phyloP scores from a whole-genome alignment of 2,113 vertebrate genomes.

The Xiphophorus maculatus region DNA sequence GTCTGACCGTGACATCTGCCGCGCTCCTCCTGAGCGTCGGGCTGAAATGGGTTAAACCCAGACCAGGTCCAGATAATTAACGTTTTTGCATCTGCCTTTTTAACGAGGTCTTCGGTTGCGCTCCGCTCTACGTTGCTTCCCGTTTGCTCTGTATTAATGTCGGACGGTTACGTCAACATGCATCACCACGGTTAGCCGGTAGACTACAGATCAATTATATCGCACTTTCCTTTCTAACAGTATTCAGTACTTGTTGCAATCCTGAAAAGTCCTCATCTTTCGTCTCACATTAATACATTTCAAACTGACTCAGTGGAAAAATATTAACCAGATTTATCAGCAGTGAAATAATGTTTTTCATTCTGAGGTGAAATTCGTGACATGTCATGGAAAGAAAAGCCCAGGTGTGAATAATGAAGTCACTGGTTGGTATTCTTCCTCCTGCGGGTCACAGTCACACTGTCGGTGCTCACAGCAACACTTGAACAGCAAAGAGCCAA shows the following conservation, averaged over 20 bases:
- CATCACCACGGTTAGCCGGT: too few species aligned
- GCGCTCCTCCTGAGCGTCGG: too few species aligned
- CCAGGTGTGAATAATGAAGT: constrained; percentile 10
- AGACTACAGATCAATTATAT: too few species aligned
- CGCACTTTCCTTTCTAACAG: not conserved
- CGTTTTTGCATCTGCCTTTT: too few species aligned
- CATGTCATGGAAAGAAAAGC: not conserved
- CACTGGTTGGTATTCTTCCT: not conserved
- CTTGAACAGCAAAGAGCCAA: constrained; percentile 8
- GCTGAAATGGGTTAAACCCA: too few species aligned
- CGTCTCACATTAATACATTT: not conserved
- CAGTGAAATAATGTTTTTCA: not conserved
- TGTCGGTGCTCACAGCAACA: not conserved
- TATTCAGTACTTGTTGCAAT: not conserved
- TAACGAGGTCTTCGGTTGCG: too few species aligned
- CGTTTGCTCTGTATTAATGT: too few species aligned
- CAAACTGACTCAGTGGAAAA: not conserved
- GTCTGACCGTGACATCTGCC: too few species aligned
- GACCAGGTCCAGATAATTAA: too few species aligned
- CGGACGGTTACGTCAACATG: too few species aligned
- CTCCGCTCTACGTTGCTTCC: too few species aligned
- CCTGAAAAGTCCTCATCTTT: not conserved
- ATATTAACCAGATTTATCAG: not conserved
- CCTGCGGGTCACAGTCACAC: not conserved
- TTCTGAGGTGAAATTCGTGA: not conserved